Evolutionary conservation across 1,140 invertebrate genomes (phyloP), one percentile per base, ranked within the genome.

Genomic region (Coenobita brevimanus): DNA sequence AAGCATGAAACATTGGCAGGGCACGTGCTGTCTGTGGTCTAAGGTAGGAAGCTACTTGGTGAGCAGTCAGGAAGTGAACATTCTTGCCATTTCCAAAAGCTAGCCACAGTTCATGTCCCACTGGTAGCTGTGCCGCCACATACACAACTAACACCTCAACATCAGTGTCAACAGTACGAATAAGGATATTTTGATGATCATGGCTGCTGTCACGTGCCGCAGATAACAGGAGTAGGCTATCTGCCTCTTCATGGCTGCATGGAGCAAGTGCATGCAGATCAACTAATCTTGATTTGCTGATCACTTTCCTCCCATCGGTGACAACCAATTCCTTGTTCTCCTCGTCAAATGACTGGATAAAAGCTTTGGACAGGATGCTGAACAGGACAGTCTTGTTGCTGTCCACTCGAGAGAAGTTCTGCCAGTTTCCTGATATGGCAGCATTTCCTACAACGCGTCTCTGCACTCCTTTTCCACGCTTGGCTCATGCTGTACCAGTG

Each of bases 341-440:
- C 46, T 80, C 8, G 76, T 80, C 76, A 80, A 80, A 80, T 1
- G 21, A 54, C 33, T 80, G 21, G 10, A 81, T 30, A n/a, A 62
- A 21, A 24, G 46, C 57, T 81, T 3, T 13, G 33, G 54, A 60
- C 3, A 81, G 13, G n/a, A 81, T 62, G 17, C 46, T 60, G 60
- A 64, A 81, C 79, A 81, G 54, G 15, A 62, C 79, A 6, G 50
- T 62, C 54, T 24, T 81, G n/a, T 81, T 81, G 3, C 30, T 62
- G n/a, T 81, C 79, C 79, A 24, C 50, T 81, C 79, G 57, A 17
- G 64, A 36, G 57, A 81, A 81, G 33, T 81, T 62, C 54, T 62
- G 46, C 79, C 79, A 81, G 79, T 81, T 81, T 24, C 54, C 38
- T 81, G 79, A 13, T 0, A 81, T 62, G 27, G n/a, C 21, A 30